Base-by-base conservation (phyloP, 1,140 invertebrate species). In the Antheraea pernyi region DNA sequence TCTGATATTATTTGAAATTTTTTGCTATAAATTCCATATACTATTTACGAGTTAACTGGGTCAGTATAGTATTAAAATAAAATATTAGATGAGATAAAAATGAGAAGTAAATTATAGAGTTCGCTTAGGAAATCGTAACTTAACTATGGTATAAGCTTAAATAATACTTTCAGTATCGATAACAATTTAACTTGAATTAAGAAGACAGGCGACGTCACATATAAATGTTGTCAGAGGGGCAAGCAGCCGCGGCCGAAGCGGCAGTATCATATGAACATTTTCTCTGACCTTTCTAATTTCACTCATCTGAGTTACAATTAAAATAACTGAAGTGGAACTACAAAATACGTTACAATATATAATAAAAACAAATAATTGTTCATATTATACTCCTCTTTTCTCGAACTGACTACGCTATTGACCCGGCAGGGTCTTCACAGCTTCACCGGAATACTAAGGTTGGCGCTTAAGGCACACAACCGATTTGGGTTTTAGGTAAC, bases 231-330 rank as follows among this genome's bases (percentile, higher is more conserved):
- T 19, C 53, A 64, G 59, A 19, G 68, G 69, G n/a, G 68, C 69
- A 67, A 69, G 59, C 71, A 18, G 19, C 67, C 67, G 59, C 71
- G 19, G 19, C 67, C 67, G 67, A 42, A 71, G 36, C 68, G 36
- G 48, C 58, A 68, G 63, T 67, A 13, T 67, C 72, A 59, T 58
- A 61, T 71, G 72, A 69, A 46, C 30, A 74, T 77, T 77, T 80
- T 79, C 79, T 72, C 73, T 75, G 73, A 79, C 79, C 75, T 78
- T 79, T 81, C 79, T 81, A 79, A 79, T 81, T 81, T 81, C 77
- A 72, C 79, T 73, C 65, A 69, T 65, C 71, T 74, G 16, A 46
- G 59, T 67, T 59, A 67, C 30, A 59, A 67, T 67, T 59, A 58
- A 58, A 66, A 59, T 39, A 37, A 67, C 53, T 67, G 48, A 67